These are phyloP conservation scores for Sinhomidia bicolor DNA, from an alignment of 2,888 invertebrate species.

Conservation along the genomic window DNA sequence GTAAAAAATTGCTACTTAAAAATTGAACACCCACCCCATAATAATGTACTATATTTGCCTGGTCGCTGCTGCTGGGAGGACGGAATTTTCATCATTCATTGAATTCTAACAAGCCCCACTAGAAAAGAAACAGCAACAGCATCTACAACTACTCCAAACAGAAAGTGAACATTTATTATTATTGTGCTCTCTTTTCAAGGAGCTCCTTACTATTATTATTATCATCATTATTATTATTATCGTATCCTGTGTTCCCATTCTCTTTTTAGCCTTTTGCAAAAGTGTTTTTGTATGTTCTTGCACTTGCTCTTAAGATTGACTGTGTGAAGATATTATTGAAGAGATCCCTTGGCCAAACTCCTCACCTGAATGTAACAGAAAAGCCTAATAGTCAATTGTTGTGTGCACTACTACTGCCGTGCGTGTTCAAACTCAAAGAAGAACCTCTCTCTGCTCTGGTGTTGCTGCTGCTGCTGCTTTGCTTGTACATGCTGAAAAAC, in stretches of 20 bases:
- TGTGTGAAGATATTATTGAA: no score
- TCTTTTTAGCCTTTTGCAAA: constrained; percentile 54
- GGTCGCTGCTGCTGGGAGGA: constrained; percentile 18
- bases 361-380: constrained; percentile 39
- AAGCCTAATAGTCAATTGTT: no score
- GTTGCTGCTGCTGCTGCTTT: no score
- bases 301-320: no score
- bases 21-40: not conserved
- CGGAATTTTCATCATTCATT: constrained; percentile 47
- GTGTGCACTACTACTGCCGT: no score
- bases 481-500: no score
- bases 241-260: constrained; percentile 64
- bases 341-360: constrained; percentile 63
- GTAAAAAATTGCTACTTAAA: not conserved
- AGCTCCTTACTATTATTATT: constrained; percentile 32
- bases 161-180: constrained; percentile 38
- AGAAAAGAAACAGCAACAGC: not conserved
- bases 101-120: not conserved
- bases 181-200: constrained; percentile 64
- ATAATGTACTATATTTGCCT: not conserved
- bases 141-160: not conserved
- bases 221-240: constrained; percentile 21
- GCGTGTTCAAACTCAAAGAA: no score
- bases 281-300: constrained; percentile 16
- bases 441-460: no score